Conservation (phyloP, 2,888 invertebrate genomes). For the Agonopterix alstromeriana region DNA sequence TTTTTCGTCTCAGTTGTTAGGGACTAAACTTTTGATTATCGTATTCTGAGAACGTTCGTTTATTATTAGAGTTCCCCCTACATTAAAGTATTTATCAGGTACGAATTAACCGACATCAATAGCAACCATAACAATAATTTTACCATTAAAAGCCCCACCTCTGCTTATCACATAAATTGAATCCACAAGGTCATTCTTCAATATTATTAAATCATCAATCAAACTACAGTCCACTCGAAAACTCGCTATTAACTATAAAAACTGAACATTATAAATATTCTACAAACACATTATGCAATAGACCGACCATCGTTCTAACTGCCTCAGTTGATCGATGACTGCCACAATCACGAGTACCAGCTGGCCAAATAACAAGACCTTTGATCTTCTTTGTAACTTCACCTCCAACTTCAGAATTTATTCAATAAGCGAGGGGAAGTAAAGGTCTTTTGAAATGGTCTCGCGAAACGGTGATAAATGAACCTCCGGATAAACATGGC, state of each 20-base stretch:
- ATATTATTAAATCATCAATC: slow-evolving; percentile 44
- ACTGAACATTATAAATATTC: slow-evolving; percentile 37
- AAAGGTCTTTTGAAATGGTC: slow-evolving; percentile 35
- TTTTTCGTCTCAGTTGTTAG: too few relatives aligned
- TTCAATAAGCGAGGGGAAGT: slow-evolving; percentile 10
- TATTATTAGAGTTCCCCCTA: too few relatives aligned
- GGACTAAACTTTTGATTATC: too few relatives aligned
- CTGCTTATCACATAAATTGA: slow-evolving; percentile 3
- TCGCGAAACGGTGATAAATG: slow-evolving; percentile 64
- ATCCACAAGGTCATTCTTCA: slow-evolving; percentile 24
- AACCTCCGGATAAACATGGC: slow-evolving; percentile 65
- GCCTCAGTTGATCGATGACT: slow-evolving; percentile 56
- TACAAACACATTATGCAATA: slow-evolving; percentile 61
- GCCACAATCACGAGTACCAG: slow-evolving; percentile 45
- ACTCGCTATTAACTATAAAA: slow-evolving; percentile 24
- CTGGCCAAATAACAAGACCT: slow-evolving; percentile 21
- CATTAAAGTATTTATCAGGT: too few relatives aligned
- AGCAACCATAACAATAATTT: too few relatives aligned
- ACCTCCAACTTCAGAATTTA: slow-evolving; percentile 4
- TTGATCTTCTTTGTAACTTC: slow-evolving; percentile 19
- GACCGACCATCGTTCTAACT: slow-evolving; percentile 47
- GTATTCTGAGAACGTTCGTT: too few relatives aligned
- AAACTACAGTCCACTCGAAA: slow-evolving; percentile 34
- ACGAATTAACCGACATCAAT: too few relatives aligned
- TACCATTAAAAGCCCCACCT: too few relatives aligned